phyloP scores from a whole-genome alignment of 2,113 vertebrate genomes.

The Lathamus discolor region DNA sequence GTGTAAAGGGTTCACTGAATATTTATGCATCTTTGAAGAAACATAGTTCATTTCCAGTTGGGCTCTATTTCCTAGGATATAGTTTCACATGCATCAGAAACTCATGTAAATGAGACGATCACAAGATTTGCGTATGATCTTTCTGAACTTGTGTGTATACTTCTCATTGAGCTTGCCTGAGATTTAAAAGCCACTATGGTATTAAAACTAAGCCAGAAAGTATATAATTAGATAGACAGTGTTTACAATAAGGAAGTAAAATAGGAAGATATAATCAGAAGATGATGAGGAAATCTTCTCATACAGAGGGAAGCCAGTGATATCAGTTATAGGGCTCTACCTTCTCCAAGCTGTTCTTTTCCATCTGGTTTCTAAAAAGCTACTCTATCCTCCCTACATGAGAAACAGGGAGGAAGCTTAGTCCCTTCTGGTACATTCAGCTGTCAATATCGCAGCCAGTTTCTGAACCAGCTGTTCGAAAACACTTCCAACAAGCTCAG shows the following conservation, averaged over 20 bases:
- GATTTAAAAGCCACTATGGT: not conserved
- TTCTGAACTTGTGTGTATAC: not conserved
- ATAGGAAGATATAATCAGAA: conserved; percentile 19
- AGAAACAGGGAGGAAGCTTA: conserved; percentile 3
- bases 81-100: conserved; percentile 32
- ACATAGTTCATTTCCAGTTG: conserved; percentile 4
- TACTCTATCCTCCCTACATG: not conserved
- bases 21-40: conserved; percentile 10
- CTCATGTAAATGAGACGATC: not conserved
- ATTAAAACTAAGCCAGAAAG: conserved; percentile 5
- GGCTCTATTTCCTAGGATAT: not conserved
- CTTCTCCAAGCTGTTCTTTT: conserved; percentile 42
- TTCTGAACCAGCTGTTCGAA: conserved; percentile 48
- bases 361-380: conserved; percentile 40
- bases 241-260: conserved; percentile 40
- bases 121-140: not conserved
- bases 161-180: not conserved
- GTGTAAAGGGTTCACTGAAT: conserved; percentile 15
- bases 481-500: not conserved
- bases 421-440: conserved; percentile 45
- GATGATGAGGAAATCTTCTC: conserved; percentile 20
- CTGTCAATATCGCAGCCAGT: conserved; percentile 8
- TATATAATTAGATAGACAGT: not conserved
- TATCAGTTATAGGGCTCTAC: not conserved
- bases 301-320: not conserved